A percentile compares a stretch with the other conserved stretches of the same genome.
Evolutionary conservation across 2,888 invertebrate species (phyloP).

Genomic region (Oligia latruncula): DNA sequence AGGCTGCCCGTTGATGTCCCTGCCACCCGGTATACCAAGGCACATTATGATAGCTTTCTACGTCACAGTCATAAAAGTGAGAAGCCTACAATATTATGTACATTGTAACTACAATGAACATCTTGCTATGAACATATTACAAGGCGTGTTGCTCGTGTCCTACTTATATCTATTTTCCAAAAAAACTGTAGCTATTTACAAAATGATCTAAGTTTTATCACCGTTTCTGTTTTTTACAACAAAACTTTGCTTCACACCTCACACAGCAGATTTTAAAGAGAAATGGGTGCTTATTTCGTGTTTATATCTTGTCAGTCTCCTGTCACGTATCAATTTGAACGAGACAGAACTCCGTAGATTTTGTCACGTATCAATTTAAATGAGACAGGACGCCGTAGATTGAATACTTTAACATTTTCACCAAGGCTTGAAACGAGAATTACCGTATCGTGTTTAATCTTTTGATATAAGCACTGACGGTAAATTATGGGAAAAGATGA

Average conservation of each 20-base stretch:
- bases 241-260: not conserved
- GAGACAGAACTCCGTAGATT: conserved; percentile 39
- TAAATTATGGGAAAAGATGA: conserved; percentile 70
- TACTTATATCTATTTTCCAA: not conserved
- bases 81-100: not conserved
- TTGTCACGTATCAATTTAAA: conserved; percentile 52
- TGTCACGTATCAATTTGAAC: conserved; percentile 52
- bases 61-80: not conserved
- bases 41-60: not conserved
- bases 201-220: not conserved
- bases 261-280: not conserved
- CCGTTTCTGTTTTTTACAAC: not conserved
- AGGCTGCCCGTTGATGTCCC: not conserved
- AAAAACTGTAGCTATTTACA: not conserved
- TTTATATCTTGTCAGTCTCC: conserved; percentile 19
- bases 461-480: conserved; percentile 69
- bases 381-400: conserved; percentile 32
- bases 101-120: not conserved
- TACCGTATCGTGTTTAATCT: conserved; percentile 71
- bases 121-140: not conserved
- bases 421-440: conserved; percentile 57
- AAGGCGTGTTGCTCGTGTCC: not conserved
- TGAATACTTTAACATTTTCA: conserved; percentile 58
- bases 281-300: conserved; percentile 18
- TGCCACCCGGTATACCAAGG: not conserved